A percentile compares a stretch with the other conserved stretches of the same genome.
phyloP scores from a whole-genome alignment of 2,797 vertebrate species.

The Malurus splendens region DNA sequence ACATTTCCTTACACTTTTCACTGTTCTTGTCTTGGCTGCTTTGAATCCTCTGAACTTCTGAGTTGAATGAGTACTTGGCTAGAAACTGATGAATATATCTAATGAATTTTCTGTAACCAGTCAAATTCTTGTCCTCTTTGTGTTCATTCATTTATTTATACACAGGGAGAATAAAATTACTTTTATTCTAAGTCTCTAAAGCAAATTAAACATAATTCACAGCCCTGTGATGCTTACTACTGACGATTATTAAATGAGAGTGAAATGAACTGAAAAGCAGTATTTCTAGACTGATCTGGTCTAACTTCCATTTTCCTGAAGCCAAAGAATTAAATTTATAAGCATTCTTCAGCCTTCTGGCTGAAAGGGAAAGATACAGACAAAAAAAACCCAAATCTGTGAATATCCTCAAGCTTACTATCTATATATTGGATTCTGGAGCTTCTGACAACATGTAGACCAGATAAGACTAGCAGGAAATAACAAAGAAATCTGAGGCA shows the following conservation, averaged over 20 bases:
- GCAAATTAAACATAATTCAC: not conserved
- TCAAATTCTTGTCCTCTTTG: not conserved
- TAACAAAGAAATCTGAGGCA: not conserved
- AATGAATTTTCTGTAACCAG: not conserved
- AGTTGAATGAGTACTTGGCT: not conserved
- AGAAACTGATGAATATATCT: not conserved
- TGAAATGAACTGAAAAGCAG: not conserved
- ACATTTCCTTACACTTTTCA: not conserved
- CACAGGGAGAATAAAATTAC: not conserved
- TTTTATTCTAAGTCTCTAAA: not conserved
- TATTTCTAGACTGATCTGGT: not conserved
- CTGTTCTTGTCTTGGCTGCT: not conserved
- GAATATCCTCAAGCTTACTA: not conserved
- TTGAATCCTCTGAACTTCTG: not conserved
- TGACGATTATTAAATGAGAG: not conserved
- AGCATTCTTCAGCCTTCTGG: not conserved
- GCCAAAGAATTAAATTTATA: not conserved
- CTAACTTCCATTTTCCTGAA: not conserved
- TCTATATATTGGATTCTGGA: not conserved
- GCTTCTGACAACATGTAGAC: not conserved
- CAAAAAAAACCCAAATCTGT: not conserved
- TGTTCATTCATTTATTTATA: not conserved
- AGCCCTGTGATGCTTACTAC: not conserved
- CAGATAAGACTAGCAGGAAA: not conserved
- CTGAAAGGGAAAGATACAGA: not conserved